Base-by-base conservation (phyloP, 2,797 vertebrate species). In the Gymnoscopelus microlampas region DNA sequence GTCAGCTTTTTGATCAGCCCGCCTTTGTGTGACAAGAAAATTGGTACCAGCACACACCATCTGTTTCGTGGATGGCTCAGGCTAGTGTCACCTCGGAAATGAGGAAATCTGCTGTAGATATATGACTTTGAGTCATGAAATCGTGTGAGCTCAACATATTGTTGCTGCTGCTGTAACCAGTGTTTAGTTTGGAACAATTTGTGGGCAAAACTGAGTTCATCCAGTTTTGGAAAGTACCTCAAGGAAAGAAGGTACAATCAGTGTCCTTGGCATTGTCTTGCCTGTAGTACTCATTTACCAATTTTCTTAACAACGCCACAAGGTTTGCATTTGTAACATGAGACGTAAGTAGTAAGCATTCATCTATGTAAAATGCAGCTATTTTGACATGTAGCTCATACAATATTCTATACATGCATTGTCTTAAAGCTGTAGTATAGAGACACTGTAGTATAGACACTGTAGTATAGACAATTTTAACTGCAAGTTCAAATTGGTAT, bases 101-200 rank as follows among this genome's bases (percentile, higher is more conserved):
- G 3, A 78, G 49, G 64, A 76, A 70, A 76, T 66, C 3, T 3
- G 39, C 60, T 67, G 65, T n/a, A 58, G 72, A 82, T 78, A 63
- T 69, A 74, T 56, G 15, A 14, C 56, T 58, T 78, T 35, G 49
- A 83, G 61, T 82, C 75, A 83, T 79, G 65, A 78, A 71, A 75
- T 81, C 68, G 79, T 72, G 67, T 67, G 70, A 80, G 77, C 13
- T 76, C 19, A 76, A 66, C 60, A 65, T 47, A 44, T 44, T 44
- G 7, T 44, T 44, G 39, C 39, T 44, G 39, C 39, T 9, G 7
- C 9, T 10, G 39, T 10, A 44, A 8, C 39, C 39, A 44, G 39
- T 44, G 39, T 44, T 44, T 44, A 44, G 39, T 44, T 44, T 75
- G 53, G 53, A 68, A 65, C 66, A 55, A 47, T 81, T 73, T 76